Evolutionary conservation across 92 coral and sea anemone genomes (phyloP).

Genomic region (Palythoa grandiflora): DNA sequence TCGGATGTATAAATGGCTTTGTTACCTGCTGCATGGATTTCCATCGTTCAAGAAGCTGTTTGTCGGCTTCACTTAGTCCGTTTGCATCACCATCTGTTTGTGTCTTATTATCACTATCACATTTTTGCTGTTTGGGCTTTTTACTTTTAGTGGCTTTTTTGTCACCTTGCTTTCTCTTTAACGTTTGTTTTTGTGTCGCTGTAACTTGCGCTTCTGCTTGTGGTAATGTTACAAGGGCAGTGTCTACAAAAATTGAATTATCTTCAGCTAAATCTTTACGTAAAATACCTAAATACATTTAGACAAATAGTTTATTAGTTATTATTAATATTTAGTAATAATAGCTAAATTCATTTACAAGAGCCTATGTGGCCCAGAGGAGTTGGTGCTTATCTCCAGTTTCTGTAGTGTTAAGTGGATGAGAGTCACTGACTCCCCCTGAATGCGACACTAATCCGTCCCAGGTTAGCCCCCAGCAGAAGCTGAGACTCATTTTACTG

Average conservation of each 20-base stretch:
- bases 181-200: constrained; percentile 71
- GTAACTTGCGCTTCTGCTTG: constrained; percentile 44
- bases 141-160: constrained; percentile 67
- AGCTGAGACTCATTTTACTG: no score
- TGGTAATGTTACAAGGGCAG: constrained; percentile 13
- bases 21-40: constrained; percentile 93
- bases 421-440: no score
- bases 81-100: constrained; percentile 40
- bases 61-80: constrained; percentile 87
- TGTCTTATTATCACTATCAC: constrained; percentile 43
- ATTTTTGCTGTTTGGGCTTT: constrained; percentile 62
- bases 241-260: background rate
- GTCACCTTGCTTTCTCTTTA: constrained; percentile 84
- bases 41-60: constrained; percentile 90
- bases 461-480: no score
- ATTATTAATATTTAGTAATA: no score
- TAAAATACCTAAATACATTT: no score
- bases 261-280: background rate
- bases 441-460: no score
- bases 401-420: no score
- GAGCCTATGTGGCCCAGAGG: no score
- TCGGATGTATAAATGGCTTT: constrained; percentile 96
- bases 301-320: background rate
- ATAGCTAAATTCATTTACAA: no score
- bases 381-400: no score